Evolutionary conservation across 2,888 invertebrate species (phyloP).

Genomic region (Leucozona laternaria): DNA sequence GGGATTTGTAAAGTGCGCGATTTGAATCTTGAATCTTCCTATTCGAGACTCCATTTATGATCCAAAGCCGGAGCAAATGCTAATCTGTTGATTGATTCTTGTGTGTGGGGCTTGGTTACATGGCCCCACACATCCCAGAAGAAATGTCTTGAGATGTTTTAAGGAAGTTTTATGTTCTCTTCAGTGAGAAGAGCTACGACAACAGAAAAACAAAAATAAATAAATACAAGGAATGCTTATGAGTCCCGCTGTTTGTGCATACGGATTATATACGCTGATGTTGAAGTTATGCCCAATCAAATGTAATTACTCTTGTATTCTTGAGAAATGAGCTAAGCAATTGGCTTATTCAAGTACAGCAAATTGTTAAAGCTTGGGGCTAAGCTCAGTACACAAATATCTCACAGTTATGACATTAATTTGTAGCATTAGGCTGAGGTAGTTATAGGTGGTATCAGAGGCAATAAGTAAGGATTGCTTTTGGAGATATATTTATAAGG

Average conservation of each 20-base stretch:
- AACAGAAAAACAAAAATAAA: not conserved
- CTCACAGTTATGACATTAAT: conserved; percentile 53
- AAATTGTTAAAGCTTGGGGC: conserved; percentile 22
- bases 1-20: conserved; percentile 66
- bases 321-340: conserved; percentile 59
- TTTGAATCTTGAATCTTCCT: conserved; percentile 62
- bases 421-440: conserved; percentile 12
- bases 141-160: conserved; percentile 23
- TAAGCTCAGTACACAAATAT: conserved; percentile 18
- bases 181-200: not conserved
- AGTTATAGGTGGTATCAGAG: not conserved
- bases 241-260: conserved; percentile 11
- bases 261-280: conserved; percentile 37
- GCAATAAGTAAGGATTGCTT: not conserved
- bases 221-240: conserved; percentile 21
- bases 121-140: conserved; percentile 34
- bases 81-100: conserved; percentile 75
- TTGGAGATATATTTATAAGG: not conserved
- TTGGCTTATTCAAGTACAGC: conserved; percentile 43
- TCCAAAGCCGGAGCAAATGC: conserved; percentile 49
- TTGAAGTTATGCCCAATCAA: conserved; percentile 74
- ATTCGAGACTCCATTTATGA: conserved; percentile 4
- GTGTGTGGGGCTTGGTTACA: conserved; percentile 61
- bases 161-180: conserved; percentile 48
- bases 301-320: conserved; percentile 73